These are phyloP conservation scores for Azemiops feae DNA, from an alignment of 2,113 vertebrate genomes.

Conservation along the genomic window DNA sequence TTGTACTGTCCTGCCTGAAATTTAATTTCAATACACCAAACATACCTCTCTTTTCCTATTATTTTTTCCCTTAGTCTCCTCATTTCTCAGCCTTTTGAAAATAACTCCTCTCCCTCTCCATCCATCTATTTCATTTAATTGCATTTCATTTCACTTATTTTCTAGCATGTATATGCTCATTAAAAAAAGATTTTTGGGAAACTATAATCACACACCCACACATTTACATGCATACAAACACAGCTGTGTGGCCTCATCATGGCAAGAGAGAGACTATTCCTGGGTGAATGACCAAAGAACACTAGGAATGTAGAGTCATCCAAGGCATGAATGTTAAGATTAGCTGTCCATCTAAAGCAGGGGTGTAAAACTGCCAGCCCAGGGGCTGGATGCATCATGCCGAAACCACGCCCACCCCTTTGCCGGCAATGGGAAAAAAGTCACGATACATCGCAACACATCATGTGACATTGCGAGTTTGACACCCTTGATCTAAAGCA, in stretches of 20 bases:
- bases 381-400: too few relatives aligned
- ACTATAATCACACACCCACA: not conserved
- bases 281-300: not conserved
- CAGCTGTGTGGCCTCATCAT: not conserved
- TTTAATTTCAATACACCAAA: not conserved
- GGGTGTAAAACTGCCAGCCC: too few relatives aligned
- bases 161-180: too few relatives aligned
- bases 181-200: not conserved
- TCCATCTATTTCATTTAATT: not conserved
- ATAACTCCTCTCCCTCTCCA: not conserved
- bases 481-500: not conserved
- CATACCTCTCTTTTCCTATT: not conserved
- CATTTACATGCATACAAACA: not conserved
- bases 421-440: too few relatives aligned
- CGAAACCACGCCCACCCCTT: too few relatives aligned
- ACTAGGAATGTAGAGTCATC: not conserved
- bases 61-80: not conserved
- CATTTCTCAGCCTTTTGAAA: not conserved
- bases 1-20: not conserved
- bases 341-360: not conserved
- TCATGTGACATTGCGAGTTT: too few relatives aligned
- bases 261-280: not conserved
- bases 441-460: too few relatives aligned
- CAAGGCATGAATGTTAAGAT: not conserved
- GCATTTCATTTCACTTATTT: not conserved